Base-by-base conservation (phyloP, 1,140 invertebrate species). In the Penaeus japonicus region DNA sequence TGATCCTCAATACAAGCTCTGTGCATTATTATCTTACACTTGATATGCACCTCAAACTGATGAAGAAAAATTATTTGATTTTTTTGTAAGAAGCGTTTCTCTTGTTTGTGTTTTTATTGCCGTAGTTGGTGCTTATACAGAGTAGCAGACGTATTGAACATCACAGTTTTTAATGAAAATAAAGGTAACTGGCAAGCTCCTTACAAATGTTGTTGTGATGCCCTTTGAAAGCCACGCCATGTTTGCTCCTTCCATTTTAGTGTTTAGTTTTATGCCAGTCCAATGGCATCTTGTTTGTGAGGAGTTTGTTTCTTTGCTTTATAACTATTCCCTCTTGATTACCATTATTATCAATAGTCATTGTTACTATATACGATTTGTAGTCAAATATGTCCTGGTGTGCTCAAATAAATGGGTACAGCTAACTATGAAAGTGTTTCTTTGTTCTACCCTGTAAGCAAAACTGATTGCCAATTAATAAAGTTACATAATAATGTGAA, bases 331-430 rank as follows among this genome's bases (percentile, higher is more conserved):
- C 87, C 77, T 85, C 87, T 89, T 89, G 87, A 89, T 89, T 86
- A 86, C 84, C 84, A 85, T 85, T 81, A 87, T 87, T 84, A 89
- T 85, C 82, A 84, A 89, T 88, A 88, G 87, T 89, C 87, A 89
- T 89, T 89, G 87, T 89, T 89, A 89, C 83, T 85, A 89, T 89
- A 89, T 89, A 89, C 87, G 80, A 89, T 89, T 89, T 89, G 87
- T 89, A 89, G 87, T 89, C 87, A 89, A 89, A 89, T 88, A 89
- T 89, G 87, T 89, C 87, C 82, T 89, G 87, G 87, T 89, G 87
- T 89, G 77, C 87, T 85, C 87, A 89, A 85, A 84, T 88, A 88
- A 89, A 89, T 70, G 87, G 87, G 87, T 89, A 89, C 87, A 89
- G 82, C 87, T 89, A 85, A 88, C 80, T 83, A 77, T 47, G 24